A percentile compares a stretch with the other conserved stretches of the same genome.
These are phyloP conservation scores for Myiagra hebetior DNA, from an alignment of 2,113 vertebrate genomes.

Conservation along the genomic window DNA sequence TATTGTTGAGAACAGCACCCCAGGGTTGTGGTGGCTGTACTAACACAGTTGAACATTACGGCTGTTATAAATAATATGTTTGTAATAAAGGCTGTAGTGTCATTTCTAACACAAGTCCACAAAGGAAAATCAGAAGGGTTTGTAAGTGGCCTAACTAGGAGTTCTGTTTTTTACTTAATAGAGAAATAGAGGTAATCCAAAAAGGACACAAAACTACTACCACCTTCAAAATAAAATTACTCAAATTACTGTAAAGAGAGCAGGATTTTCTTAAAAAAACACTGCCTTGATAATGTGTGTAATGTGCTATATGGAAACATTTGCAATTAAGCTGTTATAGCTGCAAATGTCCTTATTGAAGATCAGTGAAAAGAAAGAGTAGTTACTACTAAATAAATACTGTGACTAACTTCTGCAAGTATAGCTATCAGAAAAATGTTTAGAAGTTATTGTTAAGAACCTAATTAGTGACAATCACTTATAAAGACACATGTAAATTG, in stretches of 20 bases:
- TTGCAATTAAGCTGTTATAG: not conserved
- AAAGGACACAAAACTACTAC: not conserved
- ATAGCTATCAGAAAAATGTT: not conserved
- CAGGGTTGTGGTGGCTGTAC: not conserved
- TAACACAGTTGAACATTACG: accelerated
- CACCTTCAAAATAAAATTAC: not conserved
- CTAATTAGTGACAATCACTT: not conserved
- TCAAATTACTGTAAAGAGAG: not conserved
- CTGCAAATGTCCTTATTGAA: not conserved
- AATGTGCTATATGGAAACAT: not conserved
- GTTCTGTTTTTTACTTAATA: not conserved
- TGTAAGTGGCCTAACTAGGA: not conserved
- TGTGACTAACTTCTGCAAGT: not conserved
- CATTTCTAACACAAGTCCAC: not conserved
- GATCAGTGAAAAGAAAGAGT: not conserved
- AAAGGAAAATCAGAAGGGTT: not conserved
- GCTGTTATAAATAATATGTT: not conserved
- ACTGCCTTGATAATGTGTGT: not conserved
- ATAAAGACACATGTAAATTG: not conserved
- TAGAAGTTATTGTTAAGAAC: not conserved
- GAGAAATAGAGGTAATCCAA: not conserved
- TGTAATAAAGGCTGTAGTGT: not conserved
- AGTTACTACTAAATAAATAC: not conserved
- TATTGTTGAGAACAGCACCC: not conserved
- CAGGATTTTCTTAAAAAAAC: not conserved